A percentile compares a stretch with the other conserved stretches of the same genome.
Conservation (phyloP, 2,113 vertebrate species). For the Syrmaticus mikado region DNA sequence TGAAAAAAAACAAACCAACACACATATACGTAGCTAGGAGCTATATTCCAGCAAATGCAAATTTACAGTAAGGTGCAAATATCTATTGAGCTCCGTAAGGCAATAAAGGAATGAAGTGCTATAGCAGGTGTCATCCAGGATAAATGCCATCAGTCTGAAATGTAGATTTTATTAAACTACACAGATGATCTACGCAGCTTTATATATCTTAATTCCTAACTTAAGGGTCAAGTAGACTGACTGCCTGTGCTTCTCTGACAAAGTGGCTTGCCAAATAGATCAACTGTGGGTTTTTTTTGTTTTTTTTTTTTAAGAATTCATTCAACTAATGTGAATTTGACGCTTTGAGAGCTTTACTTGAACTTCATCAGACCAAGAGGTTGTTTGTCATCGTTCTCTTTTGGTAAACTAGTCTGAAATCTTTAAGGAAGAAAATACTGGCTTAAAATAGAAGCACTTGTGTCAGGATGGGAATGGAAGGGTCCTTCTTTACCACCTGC, state of each 20-base stretch:
- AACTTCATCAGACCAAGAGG: slow-evolving; percentile 1
- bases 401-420: slow-evolving; percentile 23
- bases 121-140: not conserved
- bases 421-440: slow-evolving; percentile 8
- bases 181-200: not conserved
- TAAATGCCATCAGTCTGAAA: not conserved
- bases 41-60: not conserved
- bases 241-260: not conserved
- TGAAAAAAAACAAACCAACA: not conserved
- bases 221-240: not conserved
- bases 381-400: slow-evolving; percentile 2
- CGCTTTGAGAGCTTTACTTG: not conserved
- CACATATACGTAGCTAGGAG: not conserved
- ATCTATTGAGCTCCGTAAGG: not conserved
- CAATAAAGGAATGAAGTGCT: not conserved
- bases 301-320: not conserved
- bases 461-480: slow-evolving; percentile 29
- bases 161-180: not conserved
- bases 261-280: not conserved
- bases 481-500: slow-evolving; percentile 14
- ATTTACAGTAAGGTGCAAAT: not conserved
- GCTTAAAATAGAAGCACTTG: slow-evolving; percentile 42
- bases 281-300: not conserved
- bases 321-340: slow-evolving; percentile 15
- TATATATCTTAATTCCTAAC: not conserved